Base-by-base conservation (phyloP, 2,888 invertebrate species). In the Drosophila neonasuta region DNA sequence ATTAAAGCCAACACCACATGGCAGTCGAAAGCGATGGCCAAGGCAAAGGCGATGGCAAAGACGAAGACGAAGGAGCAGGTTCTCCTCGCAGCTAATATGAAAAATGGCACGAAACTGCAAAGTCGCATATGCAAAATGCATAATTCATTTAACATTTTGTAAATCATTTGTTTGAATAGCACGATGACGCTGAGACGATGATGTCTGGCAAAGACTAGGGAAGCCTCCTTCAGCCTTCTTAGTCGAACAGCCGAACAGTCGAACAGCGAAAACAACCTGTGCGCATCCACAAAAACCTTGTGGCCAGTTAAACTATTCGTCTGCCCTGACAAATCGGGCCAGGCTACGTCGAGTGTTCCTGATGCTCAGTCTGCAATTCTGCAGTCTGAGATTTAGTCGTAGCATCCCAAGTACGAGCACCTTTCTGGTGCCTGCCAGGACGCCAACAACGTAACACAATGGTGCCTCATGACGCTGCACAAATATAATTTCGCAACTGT, bases 401-500 rank as follows among this genome's bases (percentile, higher is more conserved):
- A 2, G 20, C 55, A 34, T 54, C 57, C 67, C n/a, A 36, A 6
- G n/a, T 36, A n/a, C n/a, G 56, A 55, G 29, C 11, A 36, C 17
- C 20, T 58, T 55, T 57, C 52, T 48, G 49, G 30, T 51, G 49
- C 59, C 55, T 60, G 62, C 68, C 50, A 48, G 57, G 46, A 54
- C 54, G 62, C 71, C 68, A 63, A 67, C 29, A 49, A 36, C 39
- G 50, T 51, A 68, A 83, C 69, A 81, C 85, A 85, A 85, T 85
- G 81, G 78, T 66, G 75, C 71, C 48, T 72, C 78, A 86, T 82
- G 81, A 82, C 83, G 86, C 62, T 74, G 82, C 84, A 77, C 78
- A 84, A 88, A 88, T 83, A 89, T 85, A 89, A 89, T 89, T 89
- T 89, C 88, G 89, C 89, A 89, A 83, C 89, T 89, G 88, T 89